Evolutionary conservation across 2,888 invertebrate genomes (phyloP).

Genomic region (Petrophora chlorosata): DNA sequence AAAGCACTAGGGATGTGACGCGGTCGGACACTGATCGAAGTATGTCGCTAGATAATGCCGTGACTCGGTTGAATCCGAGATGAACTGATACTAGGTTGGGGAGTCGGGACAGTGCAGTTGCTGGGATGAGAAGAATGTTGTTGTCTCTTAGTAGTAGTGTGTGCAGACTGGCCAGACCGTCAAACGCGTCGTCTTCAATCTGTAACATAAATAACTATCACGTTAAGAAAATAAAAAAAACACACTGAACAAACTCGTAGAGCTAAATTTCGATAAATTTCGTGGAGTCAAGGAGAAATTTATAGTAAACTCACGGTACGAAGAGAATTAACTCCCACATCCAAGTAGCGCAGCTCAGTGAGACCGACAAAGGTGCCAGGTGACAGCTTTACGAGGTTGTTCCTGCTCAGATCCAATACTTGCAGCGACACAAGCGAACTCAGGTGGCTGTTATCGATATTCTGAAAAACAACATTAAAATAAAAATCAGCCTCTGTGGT

Average conservation of each 20-base stretch:
- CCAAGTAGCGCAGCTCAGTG: slow-evolving; percentile 87
- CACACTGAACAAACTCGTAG: too few species aligned
- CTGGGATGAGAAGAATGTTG: slow-evolving; percentile 93
- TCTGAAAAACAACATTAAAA: too few species aligned
- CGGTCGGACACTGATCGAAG: slow-evolving; percentile 88
- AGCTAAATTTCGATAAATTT: too few species aligned
- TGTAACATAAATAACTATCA: slow-evolving; percentile 65
- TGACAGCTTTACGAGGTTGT: slow-evolving; percentile 91
- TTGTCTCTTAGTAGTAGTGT: slow-evolving; percentile 93
- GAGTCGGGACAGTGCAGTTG: slow-evolving; percentile 91
- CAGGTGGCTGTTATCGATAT: slow-evolving; percentile 89
- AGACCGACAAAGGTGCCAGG: slow-evolving; percentile 92
- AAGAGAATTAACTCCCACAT: slow-evolving; percentile 93
- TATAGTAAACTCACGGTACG: slow-evolving; percentile 87
- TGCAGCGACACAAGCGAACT: slow-evolving; percentile 87
- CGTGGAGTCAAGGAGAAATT: not conserved
- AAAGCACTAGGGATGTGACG: slow-evolving; percentile 88
- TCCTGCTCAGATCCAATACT: slow-evolving; percentile 92
- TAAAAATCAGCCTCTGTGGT: too few species aligned
- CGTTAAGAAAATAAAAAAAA: too few species aligned
- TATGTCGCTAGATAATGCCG: slow-evolving; percentile 91
- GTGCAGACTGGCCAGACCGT: slow-evolving; percentile 90
- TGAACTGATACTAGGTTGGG: slow-evolving; percentile 89
- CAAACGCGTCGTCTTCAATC: slow-evolving; percentile 95
- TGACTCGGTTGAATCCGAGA: slow-evolving; percentile 93